Conservation (phyloP, 2,113 vertebrate genomes). For the Psilopsiagon aurifrons region DNA sequence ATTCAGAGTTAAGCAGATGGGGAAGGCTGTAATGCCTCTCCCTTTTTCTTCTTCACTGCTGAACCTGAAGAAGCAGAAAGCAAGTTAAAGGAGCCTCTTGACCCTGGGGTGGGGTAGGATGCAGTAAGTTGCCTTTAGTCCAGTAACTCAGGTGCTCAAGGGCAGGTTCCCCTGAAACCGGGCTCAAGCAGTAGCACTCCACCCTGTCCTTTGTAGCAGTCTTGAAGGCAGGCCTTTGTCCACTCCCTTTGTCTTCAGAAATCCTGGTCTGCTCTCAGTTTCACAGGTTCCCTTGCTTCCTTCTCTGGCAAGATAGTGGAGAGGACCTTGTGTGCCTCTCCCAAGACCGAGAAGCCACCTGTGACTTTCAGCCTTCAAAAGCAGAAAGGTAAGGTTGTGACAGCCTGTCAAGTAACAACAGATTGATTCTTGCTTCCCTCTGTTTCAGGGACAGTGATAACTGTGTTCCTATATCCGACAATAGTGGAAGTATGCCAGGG, state of each 20-base stretch:
- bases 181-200: background rate
- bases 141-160: background rate
- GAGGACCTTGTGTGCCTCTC: slow-evolving; percentile 60
- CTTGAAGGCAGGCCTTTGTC: background rate
- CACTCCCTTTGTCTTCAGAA: background rate
- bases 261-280: slow-evolving; percentile 47
- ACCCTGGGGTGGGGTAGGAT: background rate
- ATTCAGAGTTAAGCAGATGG: background rate
- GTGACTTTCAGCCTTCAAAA: background rate
- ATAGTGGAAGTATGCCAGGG: background rate
- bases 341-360: slow-evolving; percentile 22
- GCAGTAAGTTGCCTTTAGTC: background rate
- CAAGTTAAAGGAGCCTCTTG: background rate
- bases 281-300: slow-evolving; percentile 63
- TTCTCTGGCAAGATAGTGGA: slow-evolving; percentile 59
- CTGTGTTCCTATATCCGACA: background rate
- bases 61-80: background rate
- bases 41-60: background rate
- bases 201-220: background rate
- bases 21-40: background rate
- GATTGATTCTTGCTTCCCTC: background rate
- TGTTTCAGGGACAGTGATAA: background rate
- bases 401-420: background rate
- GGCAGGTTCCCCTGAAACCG: background rate
- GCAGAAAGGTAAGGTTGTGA: slow-evolving; percentile 30